Base-by-base conservation (phyloP, 2,888 invertebrate genomes). In the Thecophora atra region DNA sequence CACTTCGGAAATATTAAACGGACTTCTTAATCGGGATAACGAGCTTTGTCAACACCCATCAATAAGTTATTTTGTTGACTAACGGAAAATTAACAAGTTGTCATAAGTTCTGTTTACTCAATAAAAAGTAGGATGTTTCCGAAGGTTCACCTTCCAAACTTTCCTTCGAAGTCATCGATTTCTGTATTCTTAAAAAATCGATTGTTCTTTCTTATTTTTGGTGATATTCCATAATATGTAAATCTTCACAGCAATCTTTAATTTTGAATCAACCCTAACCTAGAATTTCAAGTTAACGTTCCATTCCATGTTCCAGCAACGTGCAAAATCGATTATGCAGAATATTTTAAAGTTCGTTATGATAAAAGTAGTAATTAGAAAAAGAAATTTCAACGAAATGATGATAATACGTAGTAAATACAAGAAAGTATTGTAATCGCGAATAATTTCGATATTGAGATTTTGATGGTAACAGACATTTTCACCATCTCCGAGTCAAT, bases 81-180 rank as follows among this genome's bases (percentile, higher is more conserved):
- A 26, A n/a, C 44, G n/a, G 70, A 62, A 70, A n/a, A n/a, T 62
- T 24, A 26, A 65, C 26, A 71, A 71, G 56, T 28, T 44, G n/a
- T 66, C 24, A 21, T 66, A 26, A 30, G 42, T 51, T n/a, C 52
- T 70, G 24, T 68, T 68, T 68, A 24, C 44, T 21, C 24, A 24
- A n/a, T 37, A 6, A 37, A 6, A 37, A 37, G 37, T 37, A 37
- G 37, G 37, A 37, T 37, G 37, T 37, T 8, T 37, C 37, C 11
- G 11, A 37, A 37, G 37, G 37, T 37, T 37, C 37, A 37, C 37
- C 28, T 69, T 58, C 17, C 30, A 21, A 56, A 54, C 54, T 67
- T 37, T 19, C 65, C 11, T 30, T 28, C 26, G n/a, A 52, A 26
- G 30, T 15, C 19, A 52, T 67, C 37, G 54, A 67, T 67, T 37